Conservation (phyloP, 2,797 vertebrate genomes). For the Amazona ochrocephala region DNA sequence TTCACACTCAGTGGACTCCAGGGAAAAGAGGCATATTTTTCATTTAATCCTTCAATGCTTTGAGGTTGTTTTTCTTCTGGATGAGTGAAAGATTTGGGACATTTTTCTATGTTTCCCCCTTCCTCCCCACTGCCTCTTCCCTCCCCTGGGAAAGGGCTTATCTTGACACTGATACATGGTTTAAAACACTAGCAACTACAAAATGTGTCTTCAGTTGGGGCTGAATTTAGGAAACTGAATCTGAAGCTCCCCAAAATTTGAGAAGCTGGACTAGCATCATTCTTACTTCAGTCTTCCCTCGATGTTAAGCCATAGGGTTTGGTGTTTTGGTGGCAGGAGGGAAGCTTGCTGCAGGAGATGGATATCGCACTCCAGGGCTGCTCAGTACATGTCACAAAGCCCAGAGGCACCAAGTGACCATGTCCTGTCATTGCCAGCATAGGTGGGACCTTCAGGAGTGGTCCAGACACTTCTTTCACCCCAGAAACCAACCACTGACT, state of each 20-base stretch:
- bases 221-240: background rate
- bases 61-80: slow-evolving; percentile 35
- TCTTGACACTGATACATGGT: background rate
- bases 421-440: background rate
- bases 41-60: slow-evolving; percentile 27
- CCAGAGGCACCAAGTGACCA: background rate
- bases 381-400: background rate
- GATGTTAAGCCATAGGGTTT: background rate
- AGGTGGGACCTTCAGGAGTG: background rate
- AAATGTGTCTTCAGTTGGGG: background rate
- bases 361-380: fast-evolving
- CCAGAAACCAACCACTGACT: background rate
- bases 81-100: background rate
- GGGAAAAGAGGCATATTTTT: slow-evolving; percentile 12
- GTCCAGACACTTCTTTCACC: background rate
- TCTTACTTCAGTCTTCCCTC: background rate
- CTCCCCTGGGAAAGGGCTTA: background rate
- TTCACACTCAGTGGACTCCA: background rate
- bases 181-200: background rate
- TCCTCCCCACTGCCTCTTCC: too few species aligned
- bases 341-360: background rate
- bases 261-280: background rate
- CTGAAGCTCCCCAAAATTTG: background rate
- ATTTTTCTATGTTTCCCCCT: background rate
- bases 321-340: background rate